Evolutionary conservation across 2,888 invertebrate genomes (phyloP), one percentile per base, ranked within the genome.

Genomic region (Psylliodes chrysocephalus): DNA sequence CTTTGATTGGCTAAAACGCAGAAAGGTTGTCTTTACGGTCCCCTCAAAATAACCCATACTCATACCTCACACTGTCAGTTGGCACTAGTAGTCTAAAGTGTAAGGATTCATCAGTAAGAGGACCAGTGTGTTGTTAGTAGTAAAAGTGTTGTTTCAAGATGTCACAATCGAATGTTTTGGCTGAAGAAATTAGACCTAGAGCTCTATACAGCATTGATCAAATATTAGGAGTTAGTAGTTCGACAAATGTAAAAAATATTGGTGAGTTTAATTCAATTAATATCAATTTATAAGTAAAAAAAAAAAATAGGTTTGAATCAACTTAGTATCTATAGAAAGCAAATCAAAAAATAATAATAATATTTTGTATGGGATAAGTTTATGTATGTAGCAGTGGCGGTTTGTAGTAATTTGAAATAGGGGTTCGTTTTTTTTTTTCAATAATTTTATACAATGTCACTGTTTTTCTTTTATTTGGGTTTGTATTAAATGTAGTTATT

Each of bases 191-290:
- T 54, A 75, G 81, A 55, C 80, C 82, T 49, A 76, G 81, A 60
- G 80, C 79, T 47, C 78, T 83, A 28, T 83, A 84, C 72, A 83
- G 81, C 76, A 83, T 83, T 64, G 83, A 83, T 67, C 82, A 82
- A 70, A 83, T 83, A 59, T 75, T 84, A 63, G 82, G 83, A 71
- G 81, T 80, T 67, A 75, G 62, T 52, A 71, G 73, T 35, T 73
- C 75, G 17, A 67, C 68, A 6, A 66, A 76, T 0, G 38, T 71
- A 12, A 77, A 77, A 64, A 71, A 59, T 49, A 78, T 79, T 69
- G 79, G 81, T 81, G 74, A 74, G 69, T 72, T 14, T 22, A n/a
- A n/a, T 19, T 22, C n/a, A 4, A 35, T 52, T 35, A 7, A n/a
- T n/a, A n/a, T n/a, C n/a, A n/a, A n/a, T n/a, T n/a, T n/a, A n/a